phyloP scores from a whole-genome alignment of 2,797 vertebrate genomes.

The Glossophaga mutica region DNA sequence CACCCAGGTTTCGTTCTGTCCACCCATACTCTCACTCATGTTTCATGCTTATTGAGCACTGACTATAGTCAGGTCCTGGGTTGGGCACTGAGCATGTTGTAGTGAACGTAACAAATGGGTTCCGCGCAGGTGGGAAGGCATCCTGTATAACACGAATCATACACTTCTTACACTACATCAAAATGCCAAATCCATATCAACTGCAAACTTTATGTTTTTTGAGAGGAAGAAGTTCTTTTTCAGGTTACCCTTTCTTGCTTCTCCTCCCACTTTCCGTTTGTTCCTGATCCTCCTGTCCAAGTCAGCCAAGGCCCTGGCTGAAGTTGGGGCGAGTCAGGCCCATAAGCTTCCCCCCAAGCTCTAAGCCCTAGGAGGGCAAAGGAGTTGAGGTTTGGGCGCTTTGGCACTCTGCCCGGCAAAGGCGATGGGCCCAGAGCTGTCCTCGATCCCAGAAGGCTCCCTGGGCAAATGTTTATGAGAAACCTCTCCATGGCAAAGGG shows the following conservation, averaged over 20 bases:
- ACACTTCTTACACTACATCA: background rate
- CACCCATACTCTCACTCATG: background rate
- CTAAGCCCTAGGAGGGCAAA: background rate
- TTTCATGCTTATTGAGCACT: background rate
- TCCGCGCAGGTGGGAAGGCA: background rate
- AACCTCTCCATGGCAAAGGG: background rate
- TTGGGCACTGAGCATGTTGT: background rate
- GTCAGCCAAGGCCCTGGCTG: background rate
- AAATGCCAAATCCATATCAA: background rate
- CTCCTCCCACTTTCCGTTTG: background rate
- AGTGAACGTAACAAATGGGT: background rate
- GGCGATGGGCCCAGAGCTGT: background rate
- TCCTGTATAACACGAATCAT: no score
- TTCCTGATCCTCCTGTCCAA: background rate
- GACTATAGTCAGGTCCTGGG: background rate
- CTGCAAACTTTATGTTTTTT: background rate
- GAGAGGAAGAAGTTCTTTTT: background rate
- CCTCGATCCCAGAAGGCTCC: background rate
- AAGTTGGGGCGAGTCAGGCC: background rate
- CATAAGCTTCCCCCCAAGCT: background rate
- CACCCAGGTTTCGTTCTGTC: background rate
- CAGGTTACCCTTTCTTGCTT: background rate
- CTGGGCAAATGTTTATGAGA: constrained; percentile 12
- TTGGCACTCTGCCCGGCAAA: background rate
- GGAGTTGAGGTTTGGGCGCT: background rate